Evolutionary conservation across 2,888 invertebrate genomes (phyloP), one percentile per base, ranked within the genome.

Genomic region (Drosophila prolongata): DNA sequence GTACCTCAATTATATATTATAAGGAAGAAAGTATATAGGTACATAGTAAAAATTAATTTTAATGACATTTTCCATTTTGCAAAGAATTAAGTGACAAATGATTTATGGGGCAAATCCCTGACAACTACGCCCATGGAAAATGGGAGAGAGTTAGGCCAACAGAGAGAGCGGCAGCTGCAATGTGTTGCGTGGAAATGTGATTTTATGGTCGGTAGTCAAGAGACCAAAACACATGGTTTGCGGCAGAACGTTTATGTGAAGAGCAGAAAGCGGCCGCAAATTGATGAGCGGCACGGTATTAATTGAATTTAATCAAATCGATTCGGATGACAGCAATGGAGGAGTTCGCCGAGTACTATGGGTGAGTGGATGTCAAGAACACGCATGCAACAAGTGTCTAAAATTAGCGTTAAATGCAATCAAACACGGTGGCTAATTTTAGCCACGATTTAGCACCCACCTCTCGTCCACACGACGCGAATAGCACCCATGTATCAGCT

Each of bases 401-500:
- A 76, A 72, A 77, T 76, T 79, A 79, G 78, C 68, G 49, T 54
- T 50, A 59, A 69, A 56, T 75, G 79, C 79, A 78, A 60, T 67
- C 60, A 49, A 68, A 59, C 60, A 60, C 59, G 27, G 30, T 6
- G 50, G 43, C 50, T 79, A 77, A 76, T 76, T 79, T 65, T 79
- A 79, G 78, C 16, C 44, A 44, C 43, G 27, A 56, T 54, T 69
- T 78, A 77, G 71, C 77, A 79, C 77, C 77, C 73, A 76, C 64
- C 56, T 44, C 19, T 49, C 27, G 30, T 70, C 44, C 64, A 69
- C 62, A 47, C 34, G 47, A 47, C 47, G 47, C 14, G 47, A 47
- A 34, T 52, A 50, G 60, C 55, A 34, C 27, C 27, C 16, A 44
- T 40, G 40, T 35, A 62, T 53, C 40, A 64, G 47, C 56, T 47